Percentiles rank a stretch among this genome's conserved stretches.
Conservation (phyloP, 2,113 vertebrate species). For the Elachura formosa region DNA sequence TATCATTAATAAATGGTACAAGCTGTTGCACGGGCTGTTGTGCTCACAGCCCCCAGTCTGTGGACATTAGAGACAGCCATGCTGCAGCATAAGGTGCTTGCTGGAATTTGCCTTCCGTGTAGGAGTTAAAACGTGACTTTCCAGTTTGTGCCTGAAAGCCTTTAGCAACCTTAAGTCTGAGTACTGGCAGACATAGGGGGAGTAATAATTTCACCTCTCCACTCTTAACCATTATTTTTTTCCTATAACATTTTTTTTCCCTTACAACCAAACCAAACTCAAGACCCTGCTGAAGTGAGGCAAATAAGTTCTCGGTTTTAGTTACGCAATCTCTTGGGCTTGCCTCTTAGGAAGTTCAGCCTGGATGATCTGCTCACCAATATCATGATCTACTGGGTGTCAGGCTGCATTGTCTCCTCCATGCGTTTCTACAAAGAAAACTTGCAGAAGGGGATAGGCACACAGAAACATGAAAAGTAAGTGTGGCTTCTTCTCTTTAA, state of each 20-base stretch:
- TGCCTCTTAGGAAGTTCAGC: conserved; percentile 66
- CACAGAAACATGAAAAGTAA: conserved; percentile 66
- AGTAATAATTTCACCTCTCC: background rate
- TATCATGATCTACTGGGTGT: conserved; percentile 81
- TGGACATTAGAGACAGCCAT: background rate
- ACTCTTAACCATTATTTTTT: background rate
- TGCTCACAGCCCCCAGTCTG: background rate
- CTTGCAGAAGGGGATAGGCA: background rate
- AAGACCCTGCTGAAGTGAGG: background rate
- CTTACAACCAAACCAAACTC: background rate
- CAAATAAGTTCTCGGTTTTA: background rate
- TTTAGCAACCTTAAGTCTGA: background rate
- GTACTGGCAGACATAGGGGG: background rate
- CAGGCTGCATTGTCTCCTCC: conserved; percentile 66
- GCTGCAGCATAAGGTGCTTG: background rate
- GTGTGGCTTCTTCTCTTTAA: background rate
- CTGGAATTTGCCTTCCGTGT: background rate
- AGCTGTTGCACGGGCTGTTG: background rate
- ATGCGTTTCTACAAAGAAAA: conserved; percentile 79
- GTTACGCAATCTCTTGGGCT: background rate
- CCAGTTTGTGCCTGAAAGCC: background rate
- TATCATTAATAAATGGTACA: background rate
- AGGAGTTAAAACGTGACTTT: background rate
- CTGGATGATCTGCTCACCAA: conserved; percentile 77
- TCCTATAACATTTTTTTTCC: background rate